Conservation (phyloP, 2,797 vertebrate species). For the Holocentrus rufus region DNA sequence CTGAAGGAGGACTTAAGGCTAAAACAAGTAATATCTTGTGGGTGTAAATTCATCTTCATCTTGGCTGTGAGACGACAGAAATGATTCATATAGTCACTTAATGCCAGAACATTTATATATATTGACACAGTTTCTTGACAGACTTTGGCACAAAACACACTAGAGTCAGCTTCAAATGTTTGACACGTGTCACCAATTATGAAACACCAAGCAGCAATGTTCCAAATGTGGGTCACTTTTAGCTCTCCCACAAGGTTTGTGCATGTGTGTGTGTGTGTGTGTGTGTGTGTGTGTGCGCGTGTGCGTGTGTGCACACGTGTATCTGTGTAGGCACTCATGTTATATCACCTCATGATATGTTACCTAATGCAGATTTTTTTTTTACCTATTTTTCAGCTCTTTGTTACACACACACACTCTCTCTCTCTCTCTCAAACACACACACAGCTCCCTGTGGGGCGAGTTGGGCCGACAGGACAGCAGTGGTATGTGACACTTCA, state of each 20-base stretch:
- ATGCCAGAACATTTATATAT: too few relatives aligned
- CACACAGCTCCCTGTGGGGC: slow-evolving; percentile 1
- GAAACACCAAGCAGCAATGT: slow-evolving; percentile 13
- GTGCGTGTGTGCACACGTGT: slow-evolving; percentile 18
- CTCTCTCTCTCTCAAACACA: background rate
- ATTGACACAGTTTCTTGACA: slow-evolving; percentile 16
- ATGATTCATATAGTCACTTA: slow-evolving; percentile 18
- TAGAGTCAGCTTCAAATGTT: slow-evolving; percentile 3
- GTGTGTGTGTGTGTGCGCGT: background rate
- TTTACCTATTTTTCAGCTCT: background rate
- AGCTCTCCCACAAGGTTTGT: background rate
- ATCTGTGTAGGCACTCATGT: background rate
- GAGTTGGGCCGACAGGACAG: background rate
- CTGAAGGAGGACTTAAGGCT: slow-evolving; percentile 13
- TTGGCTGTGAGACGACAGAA: background rate
- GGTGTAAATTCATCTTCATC: slow-evolving; percentile 2
- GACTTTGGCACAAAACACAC: background rate
- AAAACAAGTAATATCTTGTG: slow-evolving; percentile 5
- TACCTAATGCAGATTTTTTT: slow-evolving; percentile 4
- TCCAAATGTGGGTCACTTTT: slow-evolving; percentile 21
- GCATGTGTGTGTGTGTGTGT: background rate
- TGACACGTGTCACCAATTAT: slow-evolving; percentile 23
- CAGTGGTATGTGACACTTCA: slow-evolving; percentile 1
- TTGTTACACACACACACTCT: slow-evolving; percentile 2
- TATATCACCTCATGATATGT: background rate